Conservation (phyloP, 2,113 vertebrate species). For the Labeo catla region DNA sequence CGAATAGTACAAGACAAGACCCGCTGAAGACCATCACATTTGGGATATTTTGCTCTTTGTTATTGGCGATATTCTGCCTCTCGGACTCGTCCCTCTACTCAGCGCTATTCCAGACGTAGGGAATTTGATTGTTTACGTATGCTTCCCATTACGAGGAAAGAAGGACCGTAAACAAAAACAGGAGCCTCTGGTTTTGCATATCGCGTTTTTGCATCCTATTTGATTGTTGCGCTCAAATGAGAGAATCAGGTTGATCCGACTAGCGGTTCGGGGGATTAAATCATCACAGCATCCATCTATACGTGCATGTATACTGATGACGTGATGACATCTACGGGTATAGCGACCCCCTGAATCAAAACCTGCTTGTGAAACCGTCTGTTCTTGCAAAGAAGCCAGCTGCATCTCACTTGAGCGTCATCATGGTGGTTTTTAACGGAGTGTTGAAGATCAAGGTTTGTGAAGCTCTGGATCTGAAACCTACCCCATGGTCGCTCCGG, state of each 20-base stretch:
- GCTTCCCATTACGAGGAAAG: conserved; percentile 59
- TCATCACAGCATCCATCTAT: conserved; percentile 36
- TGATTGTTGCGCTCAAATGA: conserved; percentile 46
- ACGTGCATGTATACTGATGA: conserved; percentile 31
- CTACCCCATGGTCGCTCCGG: conserved; percentile 96
- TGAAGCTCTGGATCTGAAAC: conserved; percentile 96
- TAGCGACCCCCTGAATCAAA: conserved; percentile 43
- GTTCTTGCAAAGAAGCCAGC: conserved; percentile 22
- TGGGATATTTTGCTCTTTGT: conserved; percentile 49
- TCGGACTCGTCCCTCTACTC: not conserved
- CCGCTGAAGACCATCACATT: conserved; percentile 47
- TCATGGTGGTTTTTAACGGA: conserved; percentile 99
- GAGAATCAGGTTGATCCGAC: conserved; percentile 19
- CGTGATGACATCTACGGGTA: conserved; percentile 43
- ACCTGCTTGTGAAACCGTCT: conserved; percentile 13
- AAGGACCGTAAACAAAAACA: conserved; percentile 72
- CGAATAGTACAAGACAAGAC: conserved; percentile 55
- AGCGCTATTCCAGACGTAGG: conserved; percentile 34
- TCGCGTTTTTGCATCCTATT: conserved; percentile 50
- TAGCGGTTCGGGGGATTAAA: conserved; percentile 35
- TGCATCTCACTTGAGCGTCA: conserved; percentile 61
- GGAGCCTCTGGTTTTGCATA: conserved; percentile 48
- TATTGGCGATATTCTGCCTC: not conserved
- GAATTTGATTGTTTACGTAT: conserved; percentile 53
- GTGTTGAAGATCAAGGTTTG: conserved; percentile 97